phyloP scores from a whole-genome alignment of 2,113 vertebrate species.

The Mesembrinibis cayennensis region DNA sequence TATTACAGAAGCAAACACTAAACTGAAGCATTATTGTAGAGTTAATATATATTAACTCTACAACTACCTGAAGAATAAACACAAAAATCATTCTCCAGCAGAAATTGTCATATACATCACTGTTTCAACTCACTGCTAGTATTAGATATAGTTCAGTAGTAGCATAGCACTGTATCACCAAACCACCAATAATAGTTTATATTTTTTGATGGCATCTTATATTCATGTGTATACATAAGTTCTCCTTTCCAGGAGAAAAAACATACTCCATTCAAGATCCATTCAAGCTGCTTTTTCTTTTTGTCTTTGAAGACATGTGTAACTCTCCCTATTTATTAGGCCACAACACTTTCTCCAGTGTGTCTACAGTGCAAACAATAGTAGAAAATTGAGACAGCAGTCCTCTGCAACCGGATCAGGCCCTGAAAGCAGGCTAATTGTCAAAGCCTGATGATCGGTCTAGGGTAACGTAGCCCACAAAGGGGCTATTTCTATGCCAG shows the following conservation, averaged over 20 bases:
- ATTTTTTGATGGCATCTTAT: not conserved
- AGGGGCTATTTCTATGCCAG: not conserved
- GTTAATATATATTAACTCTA: no score
- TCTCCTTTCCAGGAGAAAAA: not conserved
- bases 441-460: not conserved
- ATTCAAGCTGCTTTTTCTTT: not conserved
- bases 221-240: not conserved
- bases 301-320: not conserved
- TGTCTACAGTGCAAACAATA: not conserved
- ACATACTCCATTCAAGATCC: not conserved
- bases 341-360: not conserved
- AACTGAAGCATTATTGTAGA: not conserved
- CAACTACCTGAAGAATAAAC: not conserved
- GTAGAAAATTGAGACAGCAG: not conserved
- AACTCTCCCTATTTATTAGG: not conserved
- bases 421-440: not conserved
- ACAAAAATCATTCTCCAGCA: not conserved
- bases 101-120: not conserved
- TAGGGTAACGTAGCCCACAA: not conserved
- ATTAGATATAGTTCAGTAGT: not conserved
- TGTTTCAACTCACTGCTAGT: not conserved
- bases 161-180: not conserved
- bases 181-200: not conserved
- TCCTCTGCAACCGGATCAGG: not conserved
- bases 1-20: not conserved